phyloP scores from a whole-genome alignment of 1,140 invertebrate genomes.

The Trachymyrmex septentrionalis region DNA sequence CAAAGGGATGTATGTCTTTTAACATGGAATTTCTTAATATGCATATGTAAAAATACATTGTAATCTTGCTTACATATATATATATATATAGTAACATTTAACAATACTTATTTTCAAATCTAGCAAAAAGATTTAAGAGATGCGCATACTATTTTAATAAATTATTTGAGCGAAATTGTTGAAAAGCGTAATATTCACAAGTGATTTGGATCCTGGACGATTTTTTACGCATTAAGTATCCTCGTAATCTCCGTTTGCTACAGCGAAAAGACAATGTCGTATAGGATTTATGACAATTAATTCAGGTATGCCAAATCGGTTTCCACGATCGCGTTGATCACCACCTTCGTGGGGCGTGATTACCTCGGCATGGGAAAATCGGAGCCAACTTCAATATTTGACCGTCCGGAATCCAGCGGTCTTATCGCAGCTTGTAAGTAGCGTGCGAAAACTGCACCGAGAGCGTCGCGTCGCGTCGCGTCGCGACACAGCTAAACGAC shows the following conservation, averaged over 20 bases:
- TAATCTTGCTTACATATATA: no score
- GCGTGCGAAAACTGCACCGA: slow-evolving; percentile 66
- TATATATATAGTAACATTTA: no score
- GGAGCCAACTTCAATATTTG: slow-evolving; percentile 84
- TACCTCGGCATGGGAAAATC: slow-evolving; percentile 74
- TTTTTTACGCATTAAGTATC: slow-evolving; percentile 61
- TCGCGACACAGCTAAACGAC: slow-evolving; percentile 39
- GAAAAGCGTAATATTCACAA: slow-evolving; percentile 16
- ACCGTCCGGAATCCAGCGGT: slow-evolving; percentile 75
- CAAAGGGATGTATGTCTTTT: background rate
- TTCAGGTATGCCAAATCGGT: slow-evolving; percentile 70
- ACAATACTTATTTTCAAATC: no score
- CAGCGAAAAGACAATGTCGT: slow-evolving; percentile 47
- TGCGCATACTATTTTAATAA: background rate
- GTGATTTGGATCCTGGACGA: background rate
- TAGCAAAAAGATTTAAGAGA: background rate
- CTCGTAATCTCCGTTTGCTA: background rate
- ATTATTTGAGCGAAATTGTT: slow-evolving; percentile 25
- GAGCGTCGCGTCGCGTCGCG: slow-evolving; percentile 11
- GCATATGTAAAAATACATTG: no score
- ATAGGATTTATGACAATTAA: slow-evolving; percentile 70
- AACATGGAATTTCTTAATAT: background rate
- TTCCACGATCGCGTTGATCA: slow-evolving; percentile 76
- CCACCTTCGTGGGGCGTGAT: slow-evolving; percentile 54
- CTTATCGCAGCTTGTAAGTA: slow-evolving; percentile 77